Evolutionary conservation across 2,888 invertebrate genomes (phyloP).

Genomic region (Epinotia demarniana): DNA sequence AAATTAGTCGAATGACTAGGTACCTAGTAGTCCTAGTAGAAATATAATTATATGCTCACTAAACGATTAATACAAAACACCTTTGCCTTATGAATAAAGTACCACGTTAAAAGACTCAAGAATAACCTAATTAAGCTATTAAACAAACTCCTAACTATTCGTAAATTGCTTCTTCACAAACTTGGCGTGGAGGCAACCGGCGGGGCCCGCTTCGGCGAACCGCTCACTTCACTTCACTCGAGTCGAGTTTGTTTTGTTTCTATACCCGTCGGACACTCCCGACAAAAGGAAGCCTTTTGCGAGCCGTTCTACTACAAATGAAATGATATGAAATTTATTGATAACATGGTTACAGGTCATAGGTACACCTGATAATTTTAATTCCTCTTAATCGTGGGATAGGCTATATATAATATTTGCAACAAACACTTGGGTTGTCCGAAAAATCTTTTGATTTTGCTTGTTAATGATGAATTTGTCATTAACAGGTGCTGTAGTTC

Average conservation of each 20-base stretch:
- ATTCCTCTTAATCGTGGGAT: no score
- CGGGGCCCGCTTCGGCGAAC: slow-evolving; percentile 12
- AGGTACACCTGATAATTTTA: no score
- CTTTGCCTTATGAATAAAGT: background rate
- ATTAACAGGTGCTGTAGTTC: background rate
- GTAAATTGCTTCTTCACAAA: background rate
- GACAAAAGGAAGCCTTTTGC: slow-evolving; percentile 18
- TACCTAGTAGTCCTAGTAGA: no score
- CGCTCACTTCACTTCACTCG: background rate
- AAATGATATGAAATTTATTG: no score
- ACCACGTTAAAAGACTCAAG: background rate
- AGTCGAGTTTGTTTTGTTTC: slow-evolving; percentile 3
- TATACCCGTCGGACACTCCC: background rate
- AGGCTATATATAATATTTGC: no score
- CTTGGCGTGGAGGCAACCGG: background rate
- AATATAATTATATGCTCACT: no score
- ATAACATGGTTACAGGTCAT: no score
- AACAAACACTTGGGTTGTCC: no score
- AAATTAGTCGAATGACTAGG: no score
- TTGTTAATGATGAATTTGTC: background rate
- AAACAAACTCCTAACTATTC: background rate
- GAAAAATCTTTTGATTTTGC: no score
- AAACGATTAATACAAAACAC: background rate
- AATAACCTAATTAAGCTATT: slow-evolving; percentile 2
- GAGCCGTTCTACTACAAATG: background rate